Percentiles rank a stretch among this genome's conserved stretches.
phyloP scores from a whole-genome alignment of 1,140 invertebrate species.

The Lucilia cuprina region DNA sequence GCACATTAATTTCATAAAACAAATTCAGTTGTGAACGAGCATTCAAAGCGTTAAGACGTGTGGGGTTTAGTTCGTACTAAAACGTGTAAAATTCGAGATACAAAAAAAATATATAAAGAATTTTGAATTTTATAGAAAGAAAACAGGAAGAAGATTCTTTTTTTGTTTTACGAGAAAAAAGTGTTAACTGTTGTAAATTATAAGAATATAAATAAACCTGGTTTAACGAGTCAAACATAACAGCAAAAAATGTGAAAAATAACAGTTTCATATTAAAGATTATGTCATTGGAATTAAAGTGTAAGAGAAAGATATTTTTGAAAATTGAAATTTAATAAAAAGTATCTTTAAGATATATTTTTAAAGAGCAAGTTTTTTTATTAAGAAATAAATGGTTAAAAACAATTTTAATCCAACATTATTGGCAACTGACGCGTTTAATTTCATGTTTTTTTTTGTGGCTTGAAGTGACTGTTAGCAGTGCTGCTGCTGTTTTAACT shows the following conservation, averaged over 20 bases:
- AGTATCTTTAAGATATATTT: background rate
- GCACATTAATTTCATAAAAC: background rate
- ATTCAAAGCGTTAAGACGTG: constrained; percentile 6
- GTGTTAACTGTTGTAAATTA: background rate
- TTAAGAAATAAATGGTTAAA: background rate
- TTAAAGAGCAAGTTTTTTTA: background rate
- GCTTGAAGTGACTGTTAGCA: background rate
- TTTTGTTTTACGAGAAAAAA: background rate
- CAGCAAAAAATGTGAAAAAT: background rate
- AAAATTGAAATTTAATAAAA: background rate
- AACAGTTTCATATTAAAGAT: background rate
- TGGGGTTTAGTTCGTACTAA: background rate
- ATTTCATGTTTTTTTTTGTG: too few species aligned
- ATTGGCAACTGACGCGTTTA: too few species aligned
- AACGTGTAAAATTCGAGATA: background rate
- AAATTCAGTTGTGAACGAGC: background rate
- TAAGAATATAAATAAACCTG: too few species aligned
- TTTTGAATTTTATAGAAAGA: background rate
- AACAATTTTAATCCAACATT: too few species aligned
- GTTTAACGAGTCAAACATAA: background rate
- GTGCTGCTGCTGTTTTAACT: background rate
- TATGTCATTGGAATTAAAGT: background rate
- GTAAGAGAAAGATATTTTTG: background rate
- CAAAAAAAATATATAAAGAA: background rate
- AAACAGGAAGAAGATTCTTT: background rate